Conservation (phyloP, 1,140 invertebrate genomes). For the Heliothis subflexa region DNA sequence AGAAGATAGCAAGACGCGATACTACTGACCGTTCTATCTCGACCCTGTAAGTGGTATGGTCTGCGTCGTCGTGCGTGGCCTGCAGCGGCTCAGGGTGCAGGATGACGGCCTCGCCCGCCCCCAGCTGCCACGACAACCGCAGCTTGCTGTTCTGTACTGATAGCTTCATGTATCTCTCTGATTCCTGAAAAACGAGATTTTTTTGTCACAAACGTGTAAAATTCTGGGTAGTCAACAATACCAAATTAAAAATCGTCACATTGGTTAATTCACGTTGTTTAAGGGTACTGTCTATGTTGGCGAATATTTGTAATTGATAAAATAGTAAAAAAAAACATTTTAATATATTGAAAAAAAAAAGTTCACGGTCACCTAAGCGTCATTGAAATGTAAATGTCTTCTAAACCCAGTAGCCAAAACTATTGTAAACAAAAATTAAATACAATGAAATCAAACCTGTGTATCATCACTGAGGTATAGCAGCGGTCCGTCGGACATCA, state of each 20-base stretch:
- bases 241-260: no score
- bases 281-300: no score
- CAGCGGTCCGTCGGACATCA: slow-evolving; percentile 88
- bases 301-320: no score
- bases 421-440: no score
- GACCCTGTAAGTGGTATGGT: slow-evolving; percentile 78
- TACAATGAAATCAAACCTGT: slow-evolving; percentile 54
- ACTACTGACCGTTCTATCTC: slow-evolving; percentile 72
- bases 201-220: not conserved
- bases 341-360: not conserved
- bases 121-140: slow-evolving; percentile 81
- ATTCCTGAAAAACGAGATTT: slow-evolving; percentile 59
- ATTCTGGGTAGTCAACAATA: not conserved
- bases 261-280: no score
- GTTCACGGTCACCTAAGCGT: not conserved
- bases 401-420: no score
- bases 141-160: slow-evolving; percentile 74
- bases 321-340: not conserved
- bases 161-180: slow-evolving; percentile 81
- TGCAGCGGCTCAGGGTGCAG: slow-evolving; percentile 93
- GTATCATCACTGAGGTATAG: slow-evolving; percentile 89
- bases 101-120: slow-evolving; percentile 69
- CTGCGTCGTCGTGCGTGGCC: slow-evolving; percentile 89
- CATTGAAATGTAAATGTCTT: not conserved
- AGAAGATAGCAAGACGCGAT: no score